Evolutionary conservation across 2,888 invertebrate species (phyloP).

Genomic region (Hypsopygia costalis): DNA sequence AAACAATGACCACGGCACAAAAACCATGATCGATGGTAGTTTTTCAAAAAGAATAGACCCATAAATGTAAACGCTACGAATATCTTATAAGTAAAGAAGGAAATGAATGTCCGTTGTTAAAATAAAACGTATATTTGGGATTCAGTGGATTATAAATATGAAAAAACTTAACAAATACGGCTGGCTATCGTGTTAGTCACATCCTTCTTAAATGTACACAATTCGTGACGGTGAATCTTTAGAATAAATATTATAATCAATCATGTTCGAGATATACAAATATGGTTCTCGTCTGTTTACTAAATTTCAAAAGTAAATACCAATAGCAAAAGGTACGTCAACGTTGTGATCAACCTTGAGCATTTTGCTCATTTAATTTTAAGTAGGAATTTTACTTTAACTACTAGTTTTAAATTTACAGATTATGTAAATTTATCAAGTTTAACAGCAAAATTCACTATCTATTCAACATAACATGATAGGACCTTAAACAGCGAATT

Average conservation of each 20-base stretch:
- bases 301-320: background rate
- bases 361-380: too few relatives aligned
- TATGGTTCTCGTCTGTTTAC: background rate
- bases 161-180: conserved; percentile 13
- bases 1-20: background rate
- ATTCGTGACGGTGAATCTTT: conserved; percentile 14
- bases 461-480: too few relatives aligned
- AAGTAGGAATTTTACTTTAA: too few relatives aligned
- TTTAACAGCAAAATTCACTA: too few relatives aligned
- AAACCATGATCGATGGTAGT: background rate
- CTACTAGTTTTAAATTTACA: too few relatives aligned
- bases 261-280: conserved; percentile 9
- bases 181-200: conserved; percentile 10
- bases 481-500: too few relatives aligned
- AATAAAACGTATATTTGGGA: conserved; percentile 7
- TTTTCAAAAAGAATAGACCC: too few relatives aligned
- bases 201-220: conserved; percentile 20
- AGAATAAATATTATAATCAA: conserved; percentile 14
- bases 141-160: background rate
- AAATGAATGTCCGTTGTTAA: conserved; percentile 13
- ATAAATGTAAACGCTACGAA: too few relatives aligned
- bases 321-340: background rate
- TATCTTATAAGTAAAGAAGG: conserved; percentile 11
- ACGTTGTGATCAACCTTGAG: too few relatives aligned
- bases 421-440: too few relatives aligned